Evolutionary conservation across 1,140 invertebrate genomes (phyloP).

Genomic region (Thaumetopoea pityocampa): DNA sequence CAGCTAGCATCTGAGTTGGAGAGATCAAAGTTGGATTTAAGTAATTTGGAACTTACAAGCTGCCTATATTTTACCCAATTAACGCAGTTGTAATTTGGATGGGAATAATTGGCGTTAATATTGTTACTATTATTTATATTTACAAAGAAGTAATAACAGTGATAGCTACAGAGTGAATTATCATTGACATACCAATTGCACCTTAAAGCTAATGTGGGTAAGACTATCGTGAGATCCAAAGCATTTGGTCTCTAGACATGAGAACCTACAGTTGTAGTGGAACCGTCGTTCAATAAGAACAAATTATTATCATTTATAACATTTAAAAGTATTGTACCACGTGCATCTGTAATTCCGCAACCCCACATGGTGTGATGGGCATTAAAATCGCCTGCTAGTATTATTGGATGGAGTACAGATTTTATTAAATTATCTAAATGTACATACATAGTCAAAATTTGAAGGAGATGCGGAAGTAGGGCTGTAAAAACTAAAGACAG

Average conservation of each 20-base stretch:
- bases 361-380: slow-evolving; percentile 6
- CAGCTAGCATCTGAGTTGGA: background rate
- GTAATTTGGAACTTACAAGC: background rate
- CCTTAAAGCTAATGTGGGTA: background rate
- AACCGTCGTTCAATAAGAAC: slow-evolving; percentile 16
- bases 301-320: slow-evolving; percentile 15
- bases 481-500: slow-evolving; percentile 8
- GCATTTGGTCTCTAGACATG: slow-evolving; percentile 15
- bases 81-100: slow-evolving; percentile 11
- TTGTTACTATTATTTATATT: background rate
- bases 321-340: slow-evolving; percentile 5
- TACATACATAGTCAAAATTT: slow-evolving; percentile 4
- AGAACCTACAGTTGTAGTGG: slow-evolving; percentile 13
- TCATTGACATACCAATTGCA: slow-evolving; percentile 15
- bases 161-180: slow-evolving; percentile 19
- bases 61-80: slow-evolving; percentile 8
- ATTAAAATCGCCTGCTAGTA: slow-evolving; percentile 3
- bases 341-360: background rate
- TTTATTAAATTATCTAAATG: slow-evolving; percentile 1
- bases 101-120: background rate
- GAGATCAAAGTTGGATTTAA: background rate
- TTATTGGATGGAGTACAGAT: background rate
- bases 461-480: background rate
- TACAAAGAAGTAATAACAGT: slow-evolving; percentile 9
- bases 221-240: slow-evolving; percentile 16